A percentile compares a stretch with the other conserved stretches of the same genome.
Evolutionary conservation across 1,140 invertebrate species (phyloP).

Genomic region (Plectrocnemia conspersa): DNA sequence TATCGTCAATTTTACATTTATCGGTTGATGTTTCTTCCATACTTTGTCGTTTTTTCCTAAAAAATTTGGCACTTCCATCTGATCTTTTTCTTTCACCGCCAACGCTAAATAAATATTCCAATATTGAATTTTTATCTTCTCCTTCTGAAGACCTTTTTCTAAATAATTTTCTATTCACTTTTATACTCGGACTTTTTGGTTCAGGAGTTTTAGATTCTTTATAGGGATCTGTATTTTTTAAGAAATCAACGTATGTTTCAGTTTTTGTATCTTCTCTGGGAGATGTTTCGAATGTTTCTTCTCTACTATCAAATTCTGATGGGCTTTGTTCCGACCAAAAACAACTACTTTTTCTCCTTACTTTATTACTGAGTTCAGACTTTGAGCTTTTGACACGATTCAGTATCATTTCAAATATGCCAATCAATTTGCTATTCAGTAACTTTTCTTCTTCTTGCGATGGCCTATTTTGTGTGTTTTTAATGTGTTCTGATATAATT

Average conservation of each 20-base stretch:
- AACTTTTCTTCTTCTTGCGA: conserved; percentile 45
- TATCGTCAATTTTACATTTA: no score
- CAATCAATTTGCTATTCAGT: conserved; percentile 43
- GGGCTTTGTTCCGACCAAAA: conserved; percentile 47
- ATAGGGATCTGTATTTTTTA: conserved; percentile 40
- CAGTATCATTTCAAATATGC: conserved; percentile 51
- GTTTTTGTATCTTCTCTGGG: conserved; percentile 41
- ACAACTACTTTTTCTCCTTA: conserved; percentile 44
- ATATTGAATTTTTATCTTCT: conserved; percentile 28
- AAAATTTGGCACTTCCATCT: conserved; percentile 12
- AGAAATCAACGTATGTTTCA: conserved; percentile 48
- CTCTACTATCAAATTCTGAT: conserved; percentile 39
- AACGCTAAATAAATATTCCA: conserved; percentile 27
- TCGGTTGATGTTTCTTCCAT: conserved; percentile 25
- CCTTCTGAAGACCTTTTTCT: conserved; percentile 26
- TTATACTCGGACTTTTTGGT: conserved; percentile 21
- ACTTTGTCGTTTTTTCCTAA: conserved; percentile 24
- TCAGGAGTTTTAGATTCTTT: conserved; percentile 4
- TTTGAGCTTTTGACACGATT: conserved; percentile 44
- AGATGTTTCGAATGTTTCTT: conserved; percentile 37
- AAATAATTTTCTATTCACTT: conserved; percentile 30
- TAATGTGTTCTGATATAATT: conserved; percentile 24
- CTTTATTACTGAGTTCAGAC: conserved; percentile 40
- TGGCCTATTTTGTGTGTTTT: conserved; percentile 32
- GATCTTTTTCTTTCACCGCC: conserved; percentile 23